phyloP scores from a whole-genome alignment of 2,888 invertebrate species.

The Scaptomyza parva region DNA sequence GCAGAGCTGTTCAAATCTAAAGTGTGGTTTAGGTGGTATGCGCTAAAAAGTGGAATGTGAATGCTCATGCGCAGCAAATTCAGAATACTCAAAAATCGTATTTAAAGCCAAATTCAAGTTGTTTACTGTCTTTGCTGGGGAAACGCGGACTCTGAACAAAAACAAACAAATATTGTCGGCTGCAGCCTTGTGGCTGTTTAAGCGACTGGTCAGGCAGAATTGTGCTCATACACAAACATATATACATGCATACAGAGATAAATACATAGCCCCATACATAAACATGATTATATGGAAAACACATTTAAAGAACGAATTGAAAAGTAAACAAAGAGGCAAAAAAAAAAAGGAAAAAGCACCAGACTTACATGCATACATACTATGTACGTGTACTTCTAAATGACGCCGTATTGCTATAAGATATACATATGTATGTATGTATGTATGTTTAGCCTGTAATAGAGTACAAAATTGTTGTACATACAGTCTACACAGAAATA shows the following conservation, averaged over 20 bases:
- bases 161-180: slow-evolving; percentile 57
- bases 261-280: background rate
- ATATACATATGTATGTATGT: slow-evolving; percentile 1
- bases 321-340: slow-evolving; percentile 36
- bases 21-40: slow-evolving; percentile 15
- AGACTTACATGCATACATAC: too few relatives aligned
- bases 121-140: slow-evolving; percentile 53
- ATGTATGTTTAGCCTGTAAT: background rate
- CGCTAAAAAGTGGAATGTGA: slow-evolving; percentile 34
- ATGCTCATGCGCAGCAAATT: slow-evolving; percentile 56
- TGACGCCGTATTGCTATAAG: slow-evolving; percentile 26
- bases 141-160: slow-evolving; percentile 55
- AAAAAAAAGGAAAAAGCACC: slow-evolving; percentile 1
- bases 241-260: slow-evolving; percentile 6
- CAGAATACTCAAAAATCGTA: slow-evolving; percentile 27
- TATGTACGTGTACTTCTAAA: slow-evolving; percentile 14
- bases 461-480: background rate
- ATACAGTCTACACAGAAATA: slow-evolving; percentile 26
- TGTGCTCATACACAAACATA: slow-evolving; percentile 12
- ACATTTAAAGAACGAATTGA: slow-evolving; percentile 17
- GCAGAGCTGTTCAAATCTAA: background rate
- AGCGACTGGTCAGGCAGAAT: slow-evolving; percentile 34
- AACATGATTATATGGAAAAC: background rate
- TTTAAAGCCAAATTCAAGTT: slow-evolving; percentile 48
- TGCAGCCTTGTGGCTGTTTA: slow-evolving; percentile 20